Conservation (phyloP, 2,113 vertebrate species). For the Corydoras maculifer region DNA sequence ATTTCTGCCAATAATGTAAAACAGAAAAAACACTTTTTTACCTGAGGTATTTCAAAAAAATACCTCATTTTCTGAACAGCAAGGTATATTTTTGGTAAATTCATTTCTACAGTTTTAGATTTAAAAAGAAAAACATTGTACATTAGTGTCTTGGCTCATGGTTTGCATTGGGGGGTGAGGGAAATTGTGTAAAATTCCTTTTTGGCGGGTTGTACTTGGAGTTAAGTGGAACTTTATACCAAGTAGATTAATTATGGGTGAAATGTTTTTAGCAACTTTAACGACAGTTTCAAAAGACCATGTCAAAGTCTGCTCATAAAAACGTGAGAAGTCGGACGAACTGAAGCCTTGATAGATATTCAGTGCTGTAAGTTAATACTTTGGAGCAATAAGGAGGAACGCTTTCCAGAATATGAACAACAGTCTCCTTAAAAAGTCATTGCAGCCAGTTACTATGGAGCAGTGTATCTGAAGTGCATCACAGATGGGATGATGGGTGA, state of each 20-base stretch:
- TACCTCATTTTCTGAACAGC: no score
- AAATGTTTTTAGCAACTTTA: background rate
- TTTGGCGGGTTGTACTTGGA: background rate
- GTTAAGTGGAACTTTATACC: background rate
- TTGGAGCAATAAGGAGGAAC: background rate
- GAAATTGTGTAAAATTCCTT: no score
- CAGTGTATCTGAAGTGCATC: background rate
- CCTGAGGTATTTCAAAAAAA: no score
- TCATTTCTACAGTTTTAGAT: no score
- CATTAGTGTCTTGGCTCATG: no score
- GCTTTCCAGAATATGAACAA: conserved; percentile 13
- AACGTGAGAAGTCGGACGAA: background rate
- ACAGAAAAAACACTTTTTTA: no score
- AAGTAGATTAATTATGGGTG: background rate
- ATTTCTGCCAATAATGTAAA: no score
- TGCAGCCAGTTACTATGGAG: background rate
- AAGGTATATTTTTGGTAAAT: no score
- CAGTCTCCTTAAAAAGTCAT: conserved; percentile 11
- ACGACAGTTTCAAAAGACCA: background rate
- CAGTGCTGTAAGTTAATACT: background rate
- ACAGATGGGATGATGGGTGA: background rate
- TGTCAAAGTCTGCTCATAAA: background rate
- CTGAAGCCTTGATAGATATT: background rate
- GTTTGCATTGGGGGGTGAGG: no score
- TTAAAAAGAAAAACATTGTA: no score